A percentile compares a stretch with the other conserved stretches of the same genome.
Conservation (phyloP, 2,888 invertebrate species). For the Brassicogethes aeneus region DNA sequence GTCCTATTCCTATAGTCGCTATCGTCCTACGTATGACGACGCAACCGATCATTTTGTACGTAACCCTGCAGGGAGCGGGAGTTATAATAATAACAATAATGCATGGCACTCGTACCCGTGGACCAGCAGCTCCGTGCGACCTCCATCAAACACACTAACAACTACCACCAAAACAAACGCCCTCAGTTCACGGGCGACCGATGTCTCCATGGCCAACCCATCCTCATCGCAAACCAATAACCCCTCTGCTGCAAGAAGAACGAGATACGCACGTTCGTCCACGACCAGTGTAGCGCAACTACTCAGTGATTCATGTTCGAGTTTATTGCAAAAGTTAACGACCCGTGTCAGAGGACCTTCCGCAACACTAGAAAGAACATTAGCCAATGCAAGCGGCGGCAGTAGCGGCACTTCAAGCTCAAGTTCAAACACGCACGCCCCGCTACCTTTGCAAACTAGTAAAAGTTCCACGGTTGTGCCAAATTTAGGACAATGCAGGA, state of each 20-base stretch:
- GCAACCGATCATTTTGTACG: slow-evolving; percentile 12
- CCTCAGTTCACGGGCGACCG: neutral
- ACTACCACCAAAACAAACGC: slow-evolving; percentile 16
- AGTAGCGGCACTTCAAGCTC: slow-evolving; percentile 9
- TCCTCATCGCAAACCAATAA: slow-evolving; percentile 11
- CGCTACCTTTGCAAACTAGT: slow-evolving; percentile 24
- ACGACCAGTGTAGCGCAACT: slow-evolving; percentile 78
- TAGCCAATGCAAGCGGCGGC: slow-evolving; percentile 21
- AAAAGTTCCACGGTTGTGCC: slow-evolving; percentile 28
- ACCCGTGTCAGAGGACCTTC: slow-evolving; percentile 71
- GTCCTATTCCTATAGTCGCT: slow-evolving; percentile 34
- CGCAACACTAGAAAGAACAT: slow-evolving; percentile 40
- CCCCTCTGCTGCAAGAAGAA: slow-evolving; percentile 39
- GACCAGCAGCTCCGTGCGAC: slow-evolving; percentile 11
- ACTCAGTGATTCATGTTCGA: slow-evolving; percentile 79
- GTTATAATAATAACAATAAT: no score
- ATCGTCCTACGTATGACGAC: slow-evolving; percentile 33
- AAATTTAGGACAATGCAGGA: slow-evolving; percentile 49
- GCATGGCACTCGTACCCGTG: slow-evolving; percentile 17
- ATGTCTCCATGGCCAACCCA: slow-evolving; percentile 16
- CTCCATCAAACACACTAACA: slow-evolving; percentile 16
- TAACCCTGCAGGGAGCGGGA: slow-evolving; percentile 15
- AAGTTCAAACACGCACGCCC: slow-evolving; percentile 4
- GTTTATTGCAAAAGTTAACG: slow-evolving; percentile 68
- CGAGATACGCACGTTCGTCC: slow-evolving; percentile 70